A percentile compares a stretch with the other conserved stretches of the same genome.
Evolutionary conservation across 1,140 invertebrate species (phyloP).

Genomic region (Amphibalanus amphitrite): DNA sequence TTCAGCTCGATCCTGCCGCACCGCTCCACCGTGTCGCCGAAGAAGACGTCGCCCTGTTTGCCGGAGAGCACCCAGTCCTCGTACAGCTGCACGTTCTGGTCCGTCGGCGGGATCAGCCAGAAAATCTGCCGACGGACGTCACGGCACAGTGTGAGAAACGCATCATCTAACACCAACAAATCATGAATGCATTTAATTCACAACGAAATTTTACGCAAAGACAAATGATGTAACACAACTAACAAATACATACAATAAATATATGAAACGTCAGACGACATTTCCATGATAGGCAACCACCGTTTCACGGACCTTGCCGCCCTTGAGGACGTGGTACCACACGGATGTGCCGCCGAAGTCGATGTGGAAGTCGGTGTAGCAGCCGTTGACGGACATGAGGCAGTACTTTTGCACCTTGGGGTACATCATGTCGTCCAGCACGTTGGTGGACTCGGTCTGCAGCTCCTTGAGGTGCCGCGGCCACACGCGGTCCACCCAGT

Average conservation of each 20-base stretch:
- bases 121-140: constrained; percentile 37
- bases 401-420: constrained; percentile 93
- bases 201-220: too few species aligned
- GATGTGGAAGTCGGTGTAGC: constrained; percentile 97
- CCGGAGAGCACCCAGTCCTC: constrained; percentile 87
- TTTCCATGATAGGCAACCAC: too few species aligned
- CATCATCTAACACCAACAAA: too few species aligned
- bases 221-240: too few species aligned
- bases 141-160: too few species aligned
- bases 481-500: constrained; percentile 97
- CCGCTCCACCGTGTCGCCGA: constrained; percentile 83
- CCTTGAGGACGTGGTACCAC: constrained; percentile 95
- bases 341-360: constrained; percentile 96
- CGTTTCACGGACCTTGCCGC: constrained; percentile 40
- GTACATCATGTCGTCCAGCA: constrained; percentile 93
- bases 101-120: constrained; percentile 90
- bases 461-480: constrained; percentile 81
- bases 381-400: constrained; percentile 92
- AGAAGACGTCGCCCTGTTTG: constrained; percentile 86
- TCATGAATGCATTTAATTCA: too few species aligned
- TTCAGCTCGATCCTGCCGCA: constrained; percentile 59
- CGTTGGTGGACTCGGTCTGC: constrained; percentile 84
- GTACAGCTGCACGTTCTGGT: constrained; percentile 73
- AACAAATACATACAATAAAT: too few species aligned
- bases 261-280: too few species aligned